A percentile compares a stretch with the other conserved stretches of the same genome.
phyloP scores from a whole-genome alignment of 2,888 invertebrate genomes.

The Syrista parreyssii region DNA sequence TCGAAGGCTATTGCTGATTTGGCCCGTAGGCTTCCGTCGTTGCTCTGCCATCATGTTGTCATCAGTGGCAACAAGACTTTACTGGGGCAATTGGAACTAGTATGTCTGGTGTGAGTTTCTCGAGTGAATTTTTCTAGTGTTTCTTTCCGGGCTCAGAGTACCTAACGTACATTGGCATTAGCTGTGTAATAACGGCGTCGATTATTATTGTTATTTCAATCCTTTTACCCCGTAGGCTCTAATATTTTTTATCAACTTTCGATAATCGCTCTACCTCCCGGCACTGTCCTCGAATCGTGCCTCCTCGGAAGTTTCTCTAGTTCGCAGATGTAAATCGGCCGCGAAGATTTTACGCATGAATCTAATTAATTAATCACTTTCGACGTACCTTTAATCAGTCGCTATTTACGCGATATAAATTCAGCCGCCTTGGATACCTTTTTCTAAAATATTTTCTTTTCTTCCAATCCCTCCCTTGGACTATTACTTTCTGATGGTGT shows the following conservation, averaged over 20 bases:
- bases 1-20: not conserved
- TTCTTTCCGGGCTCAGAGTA: constrained; percentile 14
- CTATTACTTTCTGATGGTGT: not conserved
- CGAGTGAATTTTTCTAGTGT: constrained; percentile 24
- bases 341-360: not conserved
- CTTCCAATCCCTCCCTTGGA: not conserved
- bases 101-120: constrained; percentile 22
- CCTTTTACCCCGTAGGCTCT: constrained; percentile 22
- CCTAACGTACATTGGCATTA: not conserved
- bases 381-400: not conserved
- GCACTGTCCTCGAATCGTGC: constrained; percentile 13
- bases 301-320: constrained; percentile 15
- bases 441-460: not conserved
- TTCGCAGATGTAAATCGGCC: not conserved
- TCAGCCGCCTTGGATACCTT: not conserved
- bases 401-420: not conserved
- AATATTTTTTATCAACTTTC: constrained; percentile 28
- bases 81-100: constrained; percentile 40
- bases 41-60: constrained; percentile 33
- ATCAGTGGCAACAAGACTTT: constrained; percentile 36
- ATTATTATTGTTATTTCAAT: constrained; percentile 14
- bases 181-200: not conserved
- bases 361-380: not conserved
- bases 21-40: not conserved
- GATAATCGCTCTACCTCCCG: constrained; percentile 33